Evolutionary conservation across 2,888 invertebrate species (phyloP).

Genomic region (Heliconius sara): DNA sequence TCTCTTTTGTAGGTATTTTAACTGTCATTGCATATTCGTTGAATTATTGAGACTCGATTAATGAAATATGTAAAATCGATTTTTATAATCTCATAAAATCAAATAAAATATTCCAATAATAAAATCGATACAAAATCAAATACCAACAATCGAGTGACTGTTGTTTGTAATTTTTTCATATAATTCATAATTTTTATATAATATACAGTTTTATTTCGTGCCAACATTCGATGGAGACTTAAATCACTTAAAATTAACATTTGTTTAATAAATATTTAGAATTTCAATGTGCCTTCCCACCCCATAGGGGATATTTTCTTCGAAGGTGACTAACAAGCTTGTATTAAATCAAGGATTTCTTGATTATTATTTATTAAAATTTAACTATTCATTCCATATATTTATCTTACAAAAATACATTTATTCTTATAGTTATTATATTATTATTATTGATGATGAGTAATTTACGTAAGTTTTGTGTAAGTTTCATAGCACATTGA

Average conservation of each 20-base stretch:
- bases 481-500: constrained; percentile 71
- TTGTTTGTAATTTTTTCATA: constrained; percentile 16
- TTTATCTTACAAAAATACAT: constrained; percentile 61
- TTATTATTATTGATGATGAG: constrained; percentile 56
- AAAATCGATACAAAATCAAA: not conserved
- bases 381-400: constrained; percentile 72
- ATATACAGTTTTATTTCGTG: constrained; percentile 48
- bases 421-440: constrained; percentile 67
- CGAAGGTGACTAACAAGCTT: constrained; percentile 57
- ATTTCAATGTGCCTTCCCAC: constrained; percentile 62
- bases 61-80: not conserved
- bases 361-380: constrained; percentile 60
- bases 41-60: not conserved
- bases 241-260: constrained; percentile 44
- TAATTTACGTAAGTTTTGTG: constrained; percentile 61
- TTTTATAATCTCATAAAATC: not conserved
- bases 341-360: constrained; percentile 56
- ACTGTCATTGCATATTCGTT: constrained; percentile 50
- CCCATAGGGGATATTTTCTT: constrained; percentile 58
- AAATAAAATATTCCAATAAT: not conserved
- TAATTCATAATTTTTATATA: constrained; percentile 16
- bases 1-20: constrained; percentile 38
- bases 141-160: not conserved
- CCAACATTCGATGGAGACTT: constrained; percentile 46
- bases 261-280: constrained; percentile 53